phyloP scores from a whole-genome alignment of 2,113 vertebrate species.

The Pituophis catenifer region DNA sequence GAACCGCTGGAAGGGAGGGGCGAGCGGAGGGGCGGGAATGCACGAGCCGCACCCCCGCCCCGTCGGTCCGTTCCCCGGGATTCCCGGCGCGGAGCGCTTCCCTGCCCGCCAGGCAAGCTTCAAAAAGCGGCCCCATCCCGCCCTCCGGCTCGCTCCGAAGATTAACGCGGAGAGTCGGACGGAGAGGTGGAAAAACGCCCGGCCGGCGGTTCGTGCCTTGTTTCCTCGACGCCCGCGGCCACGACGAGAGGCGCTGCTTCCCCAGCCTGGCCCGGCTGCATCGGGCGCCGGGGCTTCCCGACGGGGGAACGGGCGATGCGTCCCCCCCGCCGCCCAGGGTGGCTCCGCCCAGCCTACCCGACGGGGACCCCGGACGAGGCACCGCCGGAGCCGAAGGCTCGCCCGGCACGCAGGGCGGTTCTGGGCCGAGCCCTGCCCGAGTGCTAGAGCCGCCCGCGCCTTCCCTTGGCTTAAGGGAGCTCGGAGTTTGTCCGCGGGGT shows the following conservation, averaged over 20 bases:
- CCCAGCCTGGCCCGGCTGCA: neutral
- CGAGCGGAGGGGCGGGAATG: no score
- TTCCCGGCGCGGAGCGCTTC: neutral
- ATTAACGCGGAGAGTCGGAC: neutral
- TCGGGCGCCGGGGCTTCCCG: no score
- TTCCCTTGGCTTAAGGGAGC: rapidly evolving
- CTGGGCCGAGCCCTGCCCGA: neutral
- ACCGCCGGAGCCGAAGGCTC: no score
- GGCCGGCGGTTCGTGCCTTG: neutral
- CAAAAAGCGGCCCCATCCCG: rapidly evolving
- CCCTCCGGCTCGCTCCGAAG: neutral
- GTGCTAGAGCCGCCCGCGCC: no score
- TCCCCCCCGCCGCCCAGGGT: neutral
- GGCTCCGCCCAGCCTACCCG: neutral
- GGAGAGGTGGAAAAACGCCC: neutral
- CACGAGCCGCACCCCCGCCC: neutral
- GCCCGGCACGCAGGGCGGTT: neutral
- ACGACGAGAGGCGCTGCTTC: neutral
- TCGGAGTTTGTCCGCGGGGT: neutral
- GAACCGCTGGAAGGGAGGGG: neutral
- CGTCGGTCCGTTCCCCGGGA: neutral
- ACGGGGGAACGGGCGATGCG: no score
- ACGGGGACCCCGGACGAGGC: neutral
- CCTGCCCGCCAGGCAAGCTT: neutral
- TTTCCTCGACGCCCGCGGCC: neutral